Base-by-base conservation (phyloP, 2,113 vertebrate species). In the Cyanoderma ruficeps region DNA sequence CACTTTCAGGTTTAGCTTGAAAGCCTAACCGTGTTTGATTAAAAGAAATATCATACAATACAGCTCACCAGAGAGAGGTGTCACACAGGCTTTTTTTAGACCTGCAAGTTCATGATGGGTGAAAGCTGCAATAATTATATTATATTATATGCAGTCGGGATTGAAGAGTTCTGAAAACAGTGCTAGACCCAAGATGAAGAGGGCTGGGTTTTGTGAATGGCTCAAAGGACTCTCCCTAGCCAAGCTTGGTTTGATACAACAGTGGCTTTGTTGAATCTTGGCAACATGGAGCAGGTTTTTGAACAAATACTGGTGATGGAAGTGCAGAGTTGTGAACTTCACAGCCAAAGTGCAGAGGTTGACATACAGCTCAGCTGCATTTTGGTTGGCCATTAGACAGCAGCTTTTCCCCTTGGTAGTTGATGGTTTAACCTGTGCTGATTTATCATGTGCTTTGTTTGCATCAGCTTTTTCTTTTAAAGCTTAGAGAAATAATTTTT, bases 1-100 rank as follows among this genome's bases (percentile, higher is more conserved):
- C 96, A 77, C 92, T 97, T 97, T 96, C 90, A 87, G 95, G 93
- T 96, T 97, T 96, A 93, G 89, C 90, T 83, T 81, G 68, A 94
- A 89, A 80, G 81, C 75, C 71, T 92, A 84, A 95, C 95, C 2
- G 35, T 60, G 71, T 92, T 97, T 78, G 88, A 89, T 88, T 94
- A 87, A 97, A 96, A 94, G 89, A 92, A 94, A 83, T 80, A 78
- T 22, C 5, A 15, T 87, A 23, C 72, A 67, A 37, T 33, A 7
- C 21, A 35, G 28, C 55, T 83, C 47, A 65, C 25, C 2, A 10
- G 60, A 56, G 57, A 75, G 93, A 94, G 90, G 71, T 52, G 60
- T 69, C 72, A 18, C 1, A 4, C 24, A 8, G 53, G 35, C 18
- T 44, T 80, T 60, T 89, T 64, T 89, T 69, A 67, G 78, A 70